Percentiles rank a stretch among this genome's conserved stretches.
Conservation (phyloP, 2,113 vertebrate genomes). For the Micronycteris hirsuta region DNA sequence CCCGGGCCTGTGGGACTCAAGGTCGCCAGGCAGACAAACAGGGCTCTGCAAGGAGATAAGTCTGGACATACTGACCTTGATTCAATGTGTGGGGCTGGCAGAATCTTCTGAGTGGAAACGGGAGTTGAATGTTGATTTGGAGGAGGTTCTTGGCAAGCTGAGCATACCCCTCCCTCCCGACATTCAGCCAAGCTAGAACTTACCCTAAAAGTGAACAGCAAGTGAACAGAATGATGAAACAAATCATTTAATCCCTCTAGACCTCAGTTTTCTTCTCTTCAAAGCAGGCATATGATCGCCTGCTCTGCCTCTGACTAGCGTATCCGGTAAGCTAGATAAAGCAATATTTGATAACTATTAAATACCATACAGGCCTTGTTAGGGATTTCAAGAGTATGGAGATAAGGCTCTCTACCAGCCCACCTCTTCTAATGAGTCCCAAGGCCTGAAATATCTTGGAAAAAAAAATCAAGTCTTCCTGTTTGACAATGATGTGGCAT, state of each 20-base stretch:
- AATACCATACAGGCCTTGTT: neutral
- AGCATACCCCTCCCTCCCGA: fast-evolving
- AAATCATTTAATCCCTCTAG: neutral
- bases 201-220: neutral
- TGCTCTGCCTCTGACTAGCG: neutral
- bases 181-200: neutral
- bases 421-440: neutral
- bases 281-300: neutral
- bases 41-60: neutral
- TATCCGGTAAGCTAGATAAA: neutral
- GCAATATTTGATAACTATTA: neutral
- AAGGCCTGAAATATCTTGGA: neutral
- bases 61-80: neutral
- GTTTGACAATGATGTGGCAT: neutral
- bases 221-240: neutral
- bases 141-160: neutral
- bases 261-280: neutral
- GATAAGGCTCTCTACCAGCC: neutral
- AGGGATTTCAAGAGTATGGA: neutral
- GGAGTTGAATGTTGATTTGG: neutral
- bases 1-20: conserved; percentile 46
- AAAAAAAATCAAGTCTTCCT: neutral
- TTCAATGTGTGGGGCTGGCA: neutral
- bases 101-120: neutral
- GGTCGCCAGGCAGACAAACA: conserved; percentile 60